These are phyloP conservation scores for Yponomeuta evonymella DNA, from an alignment of 2,888 invertebrate genomes.

Conservation along the genomic window DNA sequence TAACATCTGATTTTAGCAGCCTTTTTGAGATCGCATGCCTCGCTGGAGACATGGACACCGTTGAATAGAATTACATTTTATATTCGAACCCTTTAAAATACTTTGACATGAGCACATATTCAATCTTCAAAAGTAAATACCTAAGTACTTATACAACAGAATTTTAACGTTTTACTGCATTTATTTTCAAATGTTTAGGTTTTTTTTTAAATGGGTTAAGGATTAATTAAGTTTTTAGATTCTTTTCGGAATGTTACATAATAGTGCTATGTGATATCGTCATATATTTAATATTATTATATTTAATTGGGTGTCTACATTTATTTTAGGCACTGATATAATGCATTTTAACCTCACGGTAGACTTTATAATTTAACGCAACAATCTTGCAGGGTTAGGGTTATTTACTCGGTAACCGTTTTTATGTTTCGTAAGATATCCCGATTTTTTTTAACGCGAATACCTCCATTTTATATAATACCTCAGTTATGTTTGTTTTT, in stretches of 20 bases:
- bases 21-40: too few species aligned
- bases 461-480: slow-evolving; percentile 64
- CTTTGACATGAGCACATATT: background rate
- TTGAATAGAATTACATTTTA: background rate
- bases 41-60: slow-evolving; percentile 16
- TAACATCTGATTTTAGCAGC: too few species aligned
- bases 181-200: slow-evolving; percentile 56
- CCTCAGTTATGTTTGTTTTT: slow-evolving; percentile 70
- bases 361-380: slow-evolving; percentile 25
- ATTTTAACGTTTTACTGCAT: slow-evolving; percentile 38
- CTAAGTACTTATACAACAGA: background rate
- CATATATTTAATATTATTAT: slow-evolving; percentile 35
- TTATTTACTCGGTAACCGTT: slow-evolving; percentile 22
- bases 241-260: slow-evolving; percentile 56
- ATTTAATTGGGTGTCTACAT: slow-evolving; percentile 17
- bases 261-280: slow-evolving; percentile 72
- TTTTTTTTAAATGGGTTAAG: slow-evolving; percentile 38
- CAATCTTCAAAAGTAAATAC: background rate
- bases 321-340: slow-evolving; percentile 33
- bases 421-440: slow-evolving; percentile 27
- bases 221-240: slow-evolving; percentile 47
- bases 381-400: slow-evolving; percentile 31
- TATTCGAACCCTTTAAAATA: background rate
- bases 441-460: slow-evolving; percentile 37
- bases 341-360: slow-evolving; percentile 43